phyloP scores from a whole-genome alignment of 1,140 invertebrate genomes.

The Colletes latitarsis region DNA sequence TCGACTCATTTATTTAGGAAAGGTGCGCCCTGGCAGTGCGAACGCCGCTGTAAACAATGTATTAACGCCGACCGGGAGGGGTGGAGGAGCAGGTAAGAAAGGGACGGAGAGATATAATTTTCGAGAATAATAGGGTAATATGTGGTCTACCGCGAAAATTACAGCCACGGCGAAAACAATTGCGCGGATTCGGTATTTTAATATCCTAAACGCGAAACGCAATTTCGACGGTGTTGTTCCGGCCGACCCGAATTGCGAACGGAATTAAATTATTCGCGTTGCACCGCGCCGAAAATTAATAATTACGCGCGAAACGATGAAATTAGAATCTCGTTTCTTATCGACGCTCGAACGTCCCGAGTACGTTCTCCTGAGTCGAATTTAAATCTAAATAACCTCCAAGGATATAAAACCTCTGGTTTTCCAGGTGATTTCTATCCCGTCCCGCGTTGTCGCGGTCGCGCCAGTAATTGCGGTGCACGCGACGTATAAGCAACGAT shows the following conservation, averaged over 20 bases:
- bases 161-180: not conserved
- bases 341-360: too few species aligned
- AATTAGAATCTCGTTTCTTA: too few species aligned
- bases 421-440: too few species aligned
- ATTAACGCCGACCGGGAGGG: not conserved
- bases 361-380: too few species aligned
- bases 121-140: conserved; percentile 15
- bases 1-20: conserved; percentile 8
- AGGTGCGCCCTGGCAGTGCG: too few species aligned
- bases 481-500: too few species aligned
- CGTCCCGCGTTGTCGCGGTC: too few species aligned
- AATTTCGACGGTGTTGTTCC: conserved; percentile 3
- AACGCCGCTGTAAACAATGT: not conserved
- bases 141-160: conserved; percentile 6
- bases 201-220: conserved; percentile 11
- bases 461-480: too few species aligned
- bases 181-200: conserved; percentile 30
- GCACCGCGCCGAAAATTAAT: not conserved
- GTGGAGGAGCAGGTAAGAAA: not conserved
- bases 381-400: too few species aligned
- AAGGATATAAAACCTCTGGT: too few species aligned
- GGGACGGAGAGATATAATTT: conserved; percentile 6
- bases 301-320: not conserved
- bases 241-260: not conserved
- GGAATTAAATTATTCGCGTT: conserved; percentile 9